These are phyloP conservation scores for Drosophila kepulauana DNA, from an alignment of 1,140 invertebrate genomes.

Conservation along the genomic window DNA sequence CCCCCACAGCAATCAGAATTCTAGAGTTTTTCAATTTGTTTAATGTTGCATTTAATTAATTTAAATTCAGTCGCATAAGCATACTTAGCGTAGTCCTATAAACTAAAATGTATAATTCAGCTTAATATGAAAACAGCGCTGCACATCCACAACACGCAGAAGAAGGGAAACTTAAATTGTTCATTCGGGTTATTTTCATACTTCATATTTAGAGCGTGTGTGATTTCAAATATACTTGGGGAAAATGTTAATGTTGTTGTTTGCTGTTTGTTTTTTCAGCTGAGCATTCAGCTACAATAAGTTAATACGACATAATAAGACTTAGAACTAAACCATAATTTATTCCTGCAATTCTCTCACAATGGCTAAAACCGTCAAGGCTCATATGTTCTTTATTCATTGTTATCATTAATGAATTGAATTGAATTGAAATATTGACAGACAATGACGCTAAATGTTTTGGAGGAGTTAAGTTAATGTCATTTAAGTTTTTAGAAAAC, in stretches of 20 bases:
- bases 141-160: constrained; percentile 58
- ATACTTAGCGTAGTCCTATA: constrained; percentile 77
- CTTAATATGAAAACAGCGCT: constrained; percentile 60
- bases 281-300: constrained; percentile 32
- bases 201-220: constrained; percentile 7
- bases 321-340: constrained; percentile 35
- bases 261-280: constrained; percentile 15
- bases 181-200: constrained; percentile 13
- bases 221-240: constrained; percentile 39
- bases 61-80: constrained; percentile 83
- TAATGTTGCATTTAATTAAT: constrained; percentile 73
- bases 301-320: constrained; percentile 29
- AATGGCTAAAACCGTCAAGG: constrained; percentile 16
- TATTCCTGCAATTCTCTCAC: constrained; percentile 33
- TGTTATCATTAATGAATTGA: constrained; percentile 8
- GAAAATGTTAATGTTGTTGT: constrained; percentile 34
- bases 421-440: constrained; percentile 2
- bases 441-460: constrained; percentile 8
- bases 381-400: constrained; percentile 12
- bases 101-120: constrained; percentile 80
- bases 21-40: constrained; percentile 19
- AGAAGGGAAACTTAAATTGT: constrained; percentile 26
- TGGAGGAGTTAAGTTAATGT: constrained; percentile 39
- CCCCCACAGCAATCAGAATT: neutral
- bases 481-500: constrained; percentile 71